Base-by-base conservation (phyloP, 2,888 invertebrate species). In the Bruchidius siliquastri region DNA sequence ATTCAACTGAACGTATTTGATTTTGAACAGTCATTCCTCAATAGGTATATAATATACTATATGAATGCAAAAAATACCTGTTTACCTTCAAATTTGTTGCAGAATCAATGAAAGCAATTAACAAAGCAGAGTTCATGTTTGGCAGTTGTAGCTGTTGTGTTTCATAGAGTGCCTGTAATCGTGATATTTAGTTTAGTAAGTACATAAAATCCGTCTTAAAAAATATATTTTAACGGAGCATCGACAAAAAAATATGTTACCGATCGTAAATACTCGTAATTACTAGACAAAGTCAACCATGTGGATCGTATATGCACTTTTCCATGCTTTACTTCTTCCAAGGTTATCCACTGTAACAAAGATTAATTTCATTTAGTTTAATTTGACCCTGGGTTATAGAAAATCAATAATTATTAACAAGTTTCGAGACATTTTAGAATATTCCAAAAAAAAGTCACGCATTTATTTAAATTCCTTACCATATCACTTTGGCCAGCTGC, bases 301-400 rank as follows among this genome's bases (percentile, higher is more conserved):
- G 93, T 92, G 70, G 97, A 88, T 71, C 96, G 92, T 72, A 99
- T 86, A 83, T 98, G 96, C 0, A 99, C 90, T 88, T 96, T 92
- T 3, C 99, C 99, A 83, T 96, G 95, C 85, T 96, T 97, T 13
- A 96, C 97, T 85, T 96, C 94, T 86, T 98, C 97, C 79, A 99
- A 88, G 0, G 95, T 94, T 79, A 97, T 90, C 97, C 98, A 98
- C 96, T 98, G 86, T 22, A 85, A 85, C 78, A 78, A 72, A 76
- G 73, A 70, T n/a, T 49, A 70, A 70, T 32, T 67, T 10, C 69
- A 68, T 67, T 22, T 32, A 22, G 26, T 71, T 20, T 8, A 30
- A 71, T n/a, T 32, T 21, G 20, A n/a, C n/a, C n/a, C n/a, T 68
- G 4, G 20, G 68, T 20, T 30, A 10, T 32, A 67, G 18, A 49